Percentiles rank a stretch among this genome's conserved stretches.
phyloP scores from a whole-genome alignment of 1,140 invertebrate genomes.

The Drosophila mauritiana region DNA sequence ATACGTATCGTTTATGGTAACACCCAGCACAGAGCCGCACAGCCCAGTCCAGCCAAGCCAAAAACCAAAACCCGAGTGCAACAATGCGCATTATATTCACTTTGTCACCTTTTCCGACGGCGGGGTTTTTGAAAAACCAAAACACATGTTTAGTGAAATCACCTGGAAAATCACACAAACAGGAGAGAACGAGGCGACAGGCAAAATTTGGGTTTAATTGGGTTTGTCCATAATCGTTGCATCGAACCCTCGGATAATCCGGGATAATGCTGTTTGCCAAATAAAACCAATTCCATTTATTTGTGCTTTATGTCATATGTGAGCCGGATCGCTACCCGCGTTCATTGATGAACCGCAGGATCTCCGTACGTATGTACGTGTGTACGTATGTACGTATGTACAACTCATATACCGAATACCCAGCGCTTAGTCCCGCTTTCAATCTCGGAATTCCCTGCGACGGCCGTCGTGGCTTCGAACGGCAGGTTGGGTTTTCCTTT shows the following conservation, averaged over 20 bases:
- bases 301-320: slow-evolving; percentile 67
- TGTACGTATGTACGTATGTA: too few species aligned
- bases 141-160: slow-evolving; percentile 82
- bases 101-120: slow-evolving; percentile 77
- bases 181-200: slow-evolving; percentile 15
- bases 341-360: slow-evolving; percentile 54
- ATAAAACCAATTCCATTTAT: slow-evolving; percentile 79
- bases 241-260: slow-evolving; percentile 83
- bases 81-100: slow-evolving; percentile 83
- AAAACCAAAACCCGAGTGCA: slow-evolving; percentile 27
- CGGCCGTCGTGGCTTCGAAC: slow-evolving; percentile 22
- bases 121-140: slow-evolving; percentile 79
- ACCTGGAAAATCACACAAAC: slow-evolving; percentile 76
- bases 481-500: slow-evolving; percentile 42
- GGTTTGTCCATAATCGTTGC: slow-evolving; percentile 82
- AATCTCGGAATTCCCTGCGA: slow-evolving; percentile 17
- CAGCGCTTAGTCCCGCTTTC: slow-evolving; percentile 15
- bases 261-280: slow-evolving; percentile 83
- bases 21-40: too few species aligned
- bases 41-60: neutral
- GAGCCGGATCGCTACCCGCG: neutral
- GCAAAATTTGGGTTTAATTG: slow-evolving; percentile 77
- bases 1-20: neutral
- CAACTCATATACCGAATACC: neutral
- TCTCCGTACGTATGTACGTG: too few species aligned